Evolutionary conservation across 2,888 invertebrate species (phyloP).

Genomic region (Gasteruption jaculator): DNA sequence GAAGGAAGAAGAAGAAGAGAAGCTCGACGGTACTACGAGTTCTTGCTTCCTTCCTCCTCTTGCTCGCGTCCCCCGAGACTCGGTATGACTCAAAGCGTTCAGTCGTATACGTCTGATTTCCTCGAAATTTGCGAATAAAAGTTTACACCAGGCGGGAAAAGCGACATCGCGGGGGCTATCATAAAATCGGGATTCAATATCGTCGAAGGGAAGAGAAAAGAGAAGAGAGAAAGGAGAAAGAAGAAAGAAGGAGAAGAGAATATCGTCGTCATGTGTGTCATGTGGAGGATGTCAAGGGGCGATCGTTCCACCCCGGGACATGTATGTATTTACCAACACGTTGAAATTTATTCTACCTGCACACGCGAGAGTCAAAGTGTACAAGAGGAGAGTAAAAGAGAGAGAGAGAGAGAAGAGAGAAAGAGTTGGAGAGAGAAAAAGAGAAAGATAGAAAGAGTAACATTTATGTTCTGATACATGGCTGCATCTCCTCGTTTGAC

Average conservation of each 20-base stretch:
- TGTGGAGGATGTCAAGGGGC: slow-evolving; percentile 32
- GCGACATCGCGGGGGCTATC: slow-evolving; percentile 30
- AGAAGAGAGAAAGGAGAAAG: slow-evolving; percentile 17
- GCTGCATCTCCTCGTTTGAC: no score
- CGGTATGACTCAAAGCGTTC: slow-evolving; percentile 1
- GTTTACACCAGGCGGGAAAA: slow-evolving; percentile 43
- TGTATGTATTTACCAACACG: no score
- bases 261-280: slow-evolving; percentile 32
- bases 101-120: slow-evolving; percentile 39
- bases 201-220: slow-evolving; percentile 21
- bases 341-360: no score
- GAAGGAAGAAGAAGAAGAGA: background rate
- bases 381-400: background rate
- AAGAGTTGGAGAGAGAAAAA: slow-evolving; percentile 4
- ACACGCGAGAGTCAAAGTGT: no score
- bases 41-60: no score
- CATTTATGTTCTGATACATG: no score
- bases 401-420: slow-evolving; percentile 9
- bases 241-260: slow-evolving; percentile 10
- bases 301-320: slow-evolving; percentile 21
- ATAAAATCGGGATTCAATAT: slow-evolving; percentile 50
- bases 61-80: slow-evolving; percentile 2
- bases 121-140: slow-evolving; percentile 49
- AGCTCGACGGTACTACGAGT: no score
- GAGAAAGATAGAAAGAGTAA: no score